A percentile compares a stretch with the other conserved stretches of the same genome.
Evolutionary conservation across 2,888 invertebrate species (phyloP).

Genomic region (Acrocyrtus sp.): DNA sequence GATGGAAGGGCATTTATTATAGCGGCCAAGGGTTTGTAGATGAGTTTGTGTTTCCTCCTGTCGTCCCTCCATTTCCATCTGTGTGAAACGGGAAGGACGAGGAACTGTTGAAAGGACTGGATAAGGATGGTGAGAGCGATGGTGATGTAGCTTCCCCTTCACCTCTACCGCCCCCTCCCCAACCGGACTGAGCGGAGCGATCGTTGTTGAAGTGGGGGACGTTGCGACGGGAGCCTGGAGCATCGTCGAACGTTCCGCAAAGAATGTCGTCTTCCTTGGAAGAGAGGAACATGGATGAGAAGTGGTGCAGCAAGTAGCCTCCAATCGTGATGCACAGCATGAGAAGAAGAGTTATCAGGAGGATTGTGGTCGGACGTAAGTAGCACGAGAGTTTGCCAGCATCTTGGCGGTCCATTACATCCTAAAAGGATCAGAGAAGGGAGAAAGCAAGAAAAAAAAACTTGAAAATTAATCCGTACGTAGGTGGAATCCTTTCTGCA

Average conservation of each 20-base stretch:
- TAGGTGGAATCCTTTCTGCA: not conserved
- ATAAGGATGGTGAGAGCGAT: conserved; percentile 23
- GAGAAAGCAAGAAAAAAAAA: not conserved
- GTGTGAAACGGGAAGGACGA: no score
- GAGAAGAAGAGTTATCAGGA: conserved; percentile 50
- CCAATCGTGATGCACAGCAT: conserved; percentile 54
- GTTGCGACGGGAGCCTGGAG: conserved; percentile 50
- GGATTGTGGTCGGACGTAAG: conserved; percentile 56
- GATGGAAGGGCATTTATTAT: no score
- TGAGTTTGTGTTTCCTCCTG: no score
- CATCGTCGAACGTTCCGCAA: conserved; percentile 37
- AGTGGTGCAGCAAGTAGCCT: conserved; percentile 54
- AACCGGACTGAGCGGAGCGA: conserved; percentile 35
- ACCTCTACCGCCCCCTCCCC: conserved; percentile 31
- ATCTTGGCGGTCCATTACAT: conserved; percentile 57
- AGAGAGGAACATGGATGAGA: conserved; percentile 53
- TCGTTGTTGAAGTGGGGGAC: conserved; percentile 55
- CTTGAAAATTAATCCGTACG: conserved; percentile 17
- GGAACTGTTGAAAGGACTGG: conserved; percentile 21
- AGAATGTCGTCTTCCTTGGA: conserved; percentile 31
- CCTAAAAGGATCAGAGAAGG: conserved; percentile 36
- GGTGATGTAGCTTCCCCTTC: not conserved
- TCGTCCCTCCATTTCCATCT: no score
- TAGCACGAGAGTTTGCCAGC: conserved; percentile 50
- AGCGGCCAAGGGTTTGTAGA: not conserved